Evolutionary conservation across 2,113 vertebrate species (phyloP).

Genomic region (Tamias sibiricus): DNA sequence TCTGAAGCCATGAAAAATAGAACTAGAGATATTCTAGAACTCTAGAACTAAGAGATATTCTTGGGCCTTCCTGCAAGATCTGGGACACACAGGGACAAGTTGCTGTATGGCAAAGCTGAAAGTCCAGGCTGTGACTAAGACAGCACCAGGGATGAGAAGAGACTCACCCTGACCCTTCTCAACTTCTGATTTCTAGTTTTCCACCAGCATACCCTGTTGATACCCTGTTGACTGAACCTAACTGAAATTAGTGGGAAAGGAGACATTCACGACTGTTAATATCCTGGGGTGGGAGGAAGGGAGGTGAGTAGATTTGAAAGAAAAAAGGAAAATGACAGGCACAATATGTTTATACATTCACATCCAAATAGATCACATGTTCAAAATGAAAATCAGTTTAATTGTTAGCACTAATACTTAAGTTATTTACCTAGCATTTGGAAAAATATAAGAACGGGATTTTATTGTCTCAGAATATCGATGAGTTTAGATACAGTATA

Average conservation of each 20-base stretch:
- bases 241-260: background rate
- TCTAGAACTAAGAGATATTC: no score
- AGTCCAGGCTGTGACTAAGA: background rate
- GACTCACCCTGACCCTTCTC: background rate
- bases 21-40: no score
- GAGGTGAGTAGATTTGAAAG: background rate
- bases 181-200: background rate
- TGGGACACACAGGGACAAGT: rapidly evolving
- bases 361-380: background rate
- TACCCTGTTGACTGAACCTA: background rate
- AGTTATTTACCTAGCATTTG: background rate
- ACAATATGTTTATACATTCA: background rate
- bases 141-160: rapidly evolving
- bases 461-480: background rate
- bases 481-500: background rate
- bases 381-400: constrained; percentile 4
- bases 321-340: background rate
- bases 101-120: background rate
- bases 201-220: no score
- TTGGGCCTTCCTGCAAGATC: background rate
- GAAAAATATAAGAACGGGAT: background rate
- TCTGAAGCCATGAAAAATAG: background rate
- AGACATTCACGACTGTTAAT: background rate
- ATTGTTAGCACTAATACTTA: background rate
- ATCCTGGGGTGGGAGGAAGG: background rate